Evolutionary conservation across 2,888 invertebrate genomes (phyloP), one percentile per base, ranked within the genome.

Genomic region (Thecophora atra): DNA sequence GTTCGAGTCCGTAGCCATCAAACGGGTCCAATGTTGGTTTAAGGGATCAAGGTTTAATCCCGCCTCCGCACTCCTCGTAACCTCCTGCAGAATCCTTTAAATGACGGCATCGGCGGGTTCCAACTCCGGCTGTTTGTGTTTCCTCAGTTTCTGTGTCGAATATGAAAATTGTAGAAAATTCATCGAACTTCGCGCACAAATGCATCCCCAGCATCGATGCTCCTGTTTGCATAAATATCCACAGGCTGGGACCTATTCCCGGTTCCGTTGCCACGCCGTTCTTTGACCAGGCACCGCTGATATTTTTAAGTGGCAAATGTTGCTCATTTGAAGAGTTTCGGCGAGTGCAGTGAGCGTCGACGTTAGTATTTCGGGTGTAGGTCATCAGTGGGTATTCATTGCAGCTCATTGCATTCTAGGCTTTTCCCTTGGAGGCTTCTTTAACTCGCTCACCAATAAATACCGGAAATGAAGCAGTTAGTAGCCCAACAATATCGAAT

Each of bases 151-250:
- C 63, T 19, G 24, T 21, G 63, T 21, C 62, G 62, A 63, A 51
- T 62, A 62, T 70, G 52, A 62, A 70, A 70, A 70, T 52, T 37
- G 70, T 37, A 70, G 52, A 63, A 70, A 70, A 70, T 70, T 70
- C 70, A 70, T 63, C 70, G 52, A 70, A 28, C n/a, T 24, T 24
- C 64, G 6, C 62, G 13, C 42, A 19, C 15, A 44, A 47, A 21
- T 21, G 11, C 13, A 13, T 28, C 19, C 3, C 30, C 24, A 17
- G 5, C 1, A 17, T 15, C 8, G 17, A 17, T n/a, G 30, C 37
- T 37, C 28, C 13, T 63, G 65, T 51, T 51, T 65, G 65, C 3
- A 3, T 30, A 65, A 65, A 65, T 52, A 65, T 51, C 52, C 52
- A 42, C 13, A 3, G 65, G 65, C 65, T 52, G 51, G 28, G 65